Conservation (phyloP, 2,113 vertebrate genomes). For the Myrmecophaga tridactyla region DNA sequence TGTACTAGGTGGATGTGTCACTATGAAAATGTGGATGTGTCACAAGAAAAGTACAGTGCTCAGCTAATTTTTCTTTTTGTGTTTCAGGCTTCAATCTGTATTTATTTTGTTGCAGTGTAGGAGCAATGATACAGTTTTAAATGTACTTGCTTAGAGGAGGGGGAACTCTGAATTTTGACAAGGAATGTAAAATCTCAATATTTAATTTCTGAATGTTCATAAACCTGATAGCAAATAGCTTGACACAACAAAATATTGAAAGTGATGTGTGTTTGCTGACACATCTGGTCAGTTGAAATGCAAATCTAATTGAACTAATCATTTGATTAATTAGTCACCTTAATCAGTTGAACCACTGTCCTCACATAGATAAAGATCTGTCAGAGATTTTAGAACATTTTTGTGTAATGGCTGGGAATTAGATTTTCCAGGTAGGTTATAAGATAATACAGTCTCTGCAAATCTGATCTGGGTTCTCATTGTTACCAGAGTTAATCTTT, state of each 20-base stretch:
- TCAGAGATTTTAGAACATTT: not conserved
- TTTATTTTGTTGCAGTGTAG: not conserved
- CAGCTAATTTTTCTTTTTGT: not conserved
- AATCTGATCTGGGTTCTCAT: not conserved
- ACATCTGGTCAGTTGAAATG: not conserved
- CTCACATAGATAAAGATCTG: not conserved
- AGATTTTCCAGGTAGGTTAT: not conserved
- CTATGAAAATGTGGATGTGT: not conserved
- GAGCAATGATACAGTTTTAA: not conserved
- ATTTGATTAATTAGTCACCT: not conserved
- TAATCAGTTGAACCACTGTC: not conserved
- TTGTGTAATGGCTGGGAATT: not conserved
- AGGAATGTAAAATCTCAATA: not conserved
- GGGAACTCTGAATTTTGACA: not conserved
- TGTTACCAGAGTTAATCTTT: not conserved
- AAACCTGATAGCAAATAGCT: not conserved
- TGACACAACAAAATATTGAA: not conserved
- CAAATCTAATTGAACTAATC: not conserved
- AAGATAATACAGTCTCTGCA: not conserved
- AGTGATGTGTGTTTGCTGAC: not conserved
- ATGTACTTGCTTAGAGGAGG: not conserved
- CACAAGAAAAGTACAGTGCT: not conserved
- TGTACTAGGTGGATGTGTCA: not conserved
- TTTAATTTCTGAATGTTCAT: conserved; percentile 2
- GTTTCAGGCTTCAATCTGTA: not conserved